A percentile compares a stretch with the other conserved stretches of the same genome.
These are phyloP conservation scores for Drosophila jambulina DNA, from an alignment of 1,140 invertebrate genomes.

Conservation along the genomic window DNA sequence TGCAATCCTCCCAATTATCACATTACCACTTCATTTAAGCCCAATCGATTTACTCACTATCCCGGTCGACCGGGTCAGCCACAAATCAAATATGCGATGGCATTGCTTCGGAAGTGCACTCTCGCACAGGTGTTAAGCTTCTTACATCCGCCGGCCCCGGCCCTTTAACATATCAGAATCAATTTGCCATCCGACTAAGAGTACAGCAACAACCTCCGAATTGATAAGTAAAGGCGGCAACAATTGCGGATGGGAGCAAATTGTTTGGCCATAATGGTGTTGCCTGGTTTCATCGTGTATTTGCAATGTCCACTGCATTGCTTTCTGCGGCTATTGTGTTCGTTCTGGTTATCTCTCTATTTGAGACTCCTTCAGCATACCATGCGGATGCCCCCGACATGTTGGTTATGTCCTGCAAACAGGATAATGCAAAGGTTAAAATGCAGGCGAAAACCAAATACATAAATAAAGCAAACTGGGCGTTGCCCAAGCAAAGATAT, in stretches of 20 bases:
- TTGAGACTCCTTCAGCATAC: neutral
- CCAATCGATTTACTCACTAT: neutral
- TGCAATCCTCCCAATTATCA: neutral
- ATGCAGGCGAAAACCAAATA: conserved; percentile 66
- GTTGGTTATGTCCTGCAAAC: conserved; percentile 60
- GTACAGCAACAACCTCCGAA: conserved; percentile 38
- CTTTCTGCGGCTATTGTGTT: conserved; percentile 56
- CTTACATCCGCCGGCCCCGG: neutral
- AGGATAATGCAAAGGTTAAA: conserved; percentile 48
- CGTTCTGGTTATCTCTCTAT: conserved; percentile 21
- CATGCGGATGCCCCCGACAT: neutral
- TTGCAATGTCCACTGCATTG: conserved; percentile 40
- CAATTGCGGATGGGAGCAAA: conserved; percentile 60
- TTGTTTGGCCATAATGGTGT: conserved; percentile 67
- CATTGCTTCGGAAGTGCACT: conserved; percentile 26
- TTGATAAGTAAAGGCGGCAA: conserved; percentile 68
- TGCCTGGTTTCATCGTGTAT: conserved; percentile 6
- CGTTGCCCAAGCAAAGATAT: conserved; percentile 8
- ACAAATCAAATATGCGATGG: conserved; percentile 21
- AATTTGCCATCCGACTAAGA: conserved; percentile 11
- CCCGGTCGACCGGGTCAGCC: neutral
- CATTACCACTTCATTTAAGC: neutral
- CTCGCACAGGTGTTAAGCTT: conserved; percentile 11
- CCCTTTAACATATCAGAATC: conserved; percentile 14
- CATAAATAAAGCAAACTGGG: conserved; percentile 22